These are phyloP conservation scores for Ceratosolen fusciceps DNA, from an alignment of 1,140 invertebrate species.

Conservation along the genomic window DNA sequence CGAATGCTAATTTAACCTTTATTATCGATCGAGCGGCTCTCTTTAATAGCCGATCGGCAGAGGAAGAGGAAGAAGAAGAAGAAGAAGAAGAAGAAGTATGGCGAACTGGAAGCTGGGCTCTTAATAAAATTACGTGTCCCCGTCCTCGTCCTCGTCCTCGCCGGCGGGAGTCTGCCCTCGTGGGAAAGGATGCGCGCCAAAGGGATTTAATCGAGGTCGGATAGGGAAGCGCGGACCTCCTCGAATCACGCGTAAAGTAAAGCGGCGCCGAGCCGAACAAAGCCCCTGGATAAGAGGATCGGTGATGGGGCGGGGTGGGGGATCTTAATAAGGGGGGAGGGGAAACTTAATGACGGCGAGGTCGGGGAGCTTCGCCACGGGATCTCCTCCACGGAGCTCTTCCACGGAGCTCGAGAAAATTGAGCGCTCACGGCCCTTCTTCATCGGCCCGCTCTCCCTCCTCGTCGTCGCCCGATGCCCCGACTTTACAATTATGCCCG, in stretches of 20 bases:
- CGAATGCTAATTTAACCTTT: constrained; percentile 15
- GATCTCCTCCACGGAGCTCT: not conserved
- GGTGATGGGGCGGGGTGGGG: constrained; percentile 30
- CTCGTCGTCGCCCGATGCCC: too few species aligned
- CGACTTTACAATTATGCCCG: too few species aligned
- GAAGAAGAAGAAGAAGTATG: not conserved
- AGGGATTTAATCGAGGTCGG: too few species aligned
- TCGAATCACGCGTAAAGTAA: constrained; percentile 35
- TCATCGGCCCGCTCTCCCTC: too few species aligned
- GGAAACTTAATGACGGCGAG: not conserved
- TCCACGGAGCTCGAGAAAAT: not conserved
- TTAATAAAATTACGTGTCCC: constrained; percentile 52
- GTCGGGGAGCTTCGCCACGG: not conserved
- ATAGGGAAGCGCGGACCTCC: constrained; percentile 43
- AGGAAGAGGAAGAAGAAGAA: not conserved
- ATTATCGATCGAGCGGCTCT: too few species aligned
- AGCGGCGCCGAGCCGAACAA: constrained; percentile 20
- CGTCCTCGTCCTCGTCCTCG: constrained; percentile 29
- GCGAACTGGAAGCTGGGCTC: not conserved
- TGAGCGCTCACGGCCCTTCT: not conserved
- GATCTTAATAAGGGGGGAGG: not conserved
- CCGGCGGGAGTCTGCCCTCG: constrained; percentile 42
- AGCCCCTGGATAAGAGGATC: too few species aligned
- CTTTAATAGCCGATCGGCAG: too few species aligned
- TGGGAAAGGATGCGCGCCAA: constrained; percentile 58